Base-by-base conservation (phyloP, 2,797 vertebrate genomes). In the Huso huso region DNA sequence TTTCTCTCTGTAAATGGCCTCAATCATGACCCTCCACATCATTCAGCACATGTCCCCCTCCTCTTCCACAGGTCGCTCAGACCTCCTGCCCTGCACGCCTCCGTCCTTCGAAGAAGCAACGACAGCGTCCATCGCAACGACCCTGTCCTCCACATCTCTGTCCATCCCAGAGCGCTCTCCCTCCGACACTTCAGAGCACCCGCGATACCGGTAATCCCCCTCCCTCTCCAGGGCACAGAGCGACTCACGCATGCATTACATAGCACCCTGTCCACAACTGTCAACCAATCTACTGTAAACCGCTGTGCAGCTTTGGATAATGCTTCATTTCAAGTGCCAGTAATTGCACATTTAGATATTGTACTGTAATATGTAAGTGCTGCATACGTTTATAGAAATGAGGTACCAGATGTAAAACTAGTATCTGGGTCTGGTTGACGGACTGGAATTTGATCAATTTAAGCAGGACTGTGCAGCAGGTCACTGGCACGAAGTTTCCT, bases 61-160 rank as follows among this genome's bases (percentile, higher is more conserved):
- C 48, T n/a, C 57, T 2, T 68, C 15, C 49, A 48, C 6, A 23
- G 15, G 72, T 73, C 8, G 7, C 3, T 12, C 59, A 3, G 10
- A 15, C 7, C 57, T 86, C 57, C 88, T 91, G 0, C 93, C 94
- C 62, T 94, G 93, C 82, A 97, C 95, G 0, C 95, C 94, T 9
- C 95, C 95, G 0, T 95, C 95, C 49, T 96, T 98, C 61, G 96
- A 98, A 81, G 96, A 98, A 77, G 95, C 95, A 0, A 98, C 96
- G 66, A 98, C 96, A 0, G 95, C 91, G 5, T 98, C 96, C 49
- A 96, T 98, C 2, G 92, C 96, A 58, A 98, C 96, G 0, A 98
- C 96, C 0, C 87, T 98, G 7, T 98, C 96, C 0, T 98, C 96
- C 6, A 97, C 93, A 10, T 98, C 95, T 52, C 84, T 96, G 49